phyloP scores from a whole-genome alignment of 2,888 invertebrate species.

The Lasioglossum morio region DNA sequence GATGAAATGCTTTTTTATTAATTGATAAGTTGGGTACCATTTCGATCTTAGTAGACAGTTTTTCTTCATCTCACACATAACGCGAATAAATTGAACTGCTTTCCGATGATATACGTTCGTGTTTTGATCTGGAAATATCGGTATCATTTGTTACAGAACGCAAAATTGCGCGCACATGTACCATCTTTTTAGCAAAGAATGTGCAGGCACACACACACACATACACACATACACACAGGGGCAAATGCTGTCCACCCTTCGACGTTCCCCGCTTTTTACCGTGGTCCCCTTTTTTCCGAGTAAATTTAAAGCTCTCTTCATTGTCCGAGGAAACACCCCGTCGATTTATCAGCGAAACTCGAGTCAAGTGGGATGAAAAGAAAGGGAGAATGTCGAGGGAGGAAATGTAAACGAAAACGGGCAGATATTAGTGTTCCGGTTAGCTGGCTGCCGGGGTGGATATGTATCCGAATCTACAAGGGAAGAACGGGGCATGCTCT shows the following conservation, averaged over 20 bases:
- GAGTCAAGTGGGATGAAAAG: constrained; percentile 49
- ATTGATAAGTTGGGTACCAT: too few relatives aligned
- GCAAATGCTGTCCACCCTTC: not conserved
- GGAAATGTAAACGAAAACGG: constrained; percentile 49
- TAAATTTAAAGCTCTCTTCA: constrained; percentile 57
- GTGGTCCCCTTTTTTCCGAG: constrained; percentile 8
- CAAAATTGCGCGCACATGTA: not conserved
- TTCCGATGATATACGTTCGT: too few relatives aligned
- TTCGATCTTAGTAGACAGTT: too few relatives aligned
- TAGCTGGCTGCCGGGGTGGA: constrained; percentile 12
- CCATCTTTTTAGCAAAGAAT: not conserved
- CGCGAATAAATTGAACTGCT: too few relatives aligned
- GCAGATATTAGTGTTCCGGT: constrained; percentile 38
- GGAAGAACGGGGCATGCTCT: constrained; percentile 36
- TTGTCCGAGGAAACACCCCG: constrained; percentile 58
- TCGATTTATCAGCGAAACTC: constrained; percentile 67
- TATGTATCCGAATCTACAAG: constrained; percentile 27
- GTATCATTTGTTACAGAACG: not conserved
- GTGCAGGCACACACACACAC: not conserved
- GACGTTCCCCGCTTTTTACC: not conserved
- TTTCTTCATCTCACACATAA: too few relatives aligned
- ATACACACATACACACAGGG: not conserved
- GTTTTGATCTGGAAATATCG: not conserved
- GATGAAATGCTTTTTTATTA: too few relatives aligned
- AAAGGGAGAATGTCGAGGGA: constrained; percentile 46